Conservation (phyloP, 53 echinoderm and acorn worm genomes). For the Pentamera pediparva region DNA sequence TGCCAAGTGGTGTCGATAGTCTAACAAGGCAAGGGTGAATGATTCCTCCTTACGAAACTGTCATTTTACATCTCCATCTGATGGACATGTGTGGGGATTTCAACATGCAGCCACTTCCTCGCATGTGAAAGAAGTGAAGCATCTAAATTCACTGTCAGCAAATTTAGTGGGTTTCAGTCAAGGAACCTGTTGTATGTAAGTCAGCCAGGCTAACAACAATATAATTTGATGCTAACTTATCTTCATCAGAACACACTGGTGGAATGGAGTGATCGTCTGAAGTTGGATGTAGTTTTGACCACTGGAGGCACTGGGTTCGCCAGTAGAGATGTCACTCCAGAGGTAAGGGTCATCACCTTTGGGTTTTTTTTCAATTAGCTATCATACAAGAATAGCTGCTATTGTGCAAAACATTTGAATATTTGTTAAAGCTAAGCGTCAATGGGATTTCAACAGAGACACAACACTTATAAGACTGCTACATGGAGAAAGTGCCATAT, state of each 20-base stretch:
- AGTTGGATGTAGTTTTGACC: slow-evolving; percentile 76
- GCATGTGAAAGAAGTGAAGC: too few species aligned
- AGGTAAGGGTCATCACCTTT: slow-evolving; percentile 46
- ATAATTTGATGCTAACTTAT: not conserved
- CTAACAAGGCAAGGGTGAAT: too few species aligned
- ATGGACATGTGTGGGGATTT: too few species aligned
- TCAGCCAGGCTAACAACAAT: not conserved
- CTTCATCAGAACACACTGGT: slow-evolving; percentile 54
- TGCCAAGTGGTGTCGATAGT: too few species aligned
- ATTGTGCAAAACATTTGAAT: not conserved
- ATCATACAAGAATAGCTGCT: too few species aligned
- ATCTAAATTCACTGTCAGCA: not conserved
- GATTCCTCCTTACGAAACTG: too few species aligned
- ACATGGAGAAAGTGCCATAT: too few species aligned
- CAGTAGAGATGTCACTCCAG: slow-evolving; percentile 86
- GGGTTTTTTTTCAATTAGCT: not conserved
- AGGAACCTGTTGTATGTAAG: not conserved
- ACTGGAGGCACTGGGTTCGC: slow-evolving; percentile 98
- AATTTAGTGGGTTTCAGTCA: not conserved
- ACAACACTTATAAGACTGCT: too few species aligned
- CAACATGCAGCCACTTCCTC: too few species aligned
- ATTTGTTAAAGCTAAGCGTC: too few species aligned
- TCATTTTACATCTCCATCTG: too few species aligned
- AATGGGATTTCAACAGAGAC: too few species aligned
- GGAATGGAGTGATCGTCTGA: slow-evolving; percentile 52